These are phyloP conservation scores for Melanocharis versteri DNA, from an alignment of 2,113 vertebrate species.

Conservation along the genomic window DNA sequence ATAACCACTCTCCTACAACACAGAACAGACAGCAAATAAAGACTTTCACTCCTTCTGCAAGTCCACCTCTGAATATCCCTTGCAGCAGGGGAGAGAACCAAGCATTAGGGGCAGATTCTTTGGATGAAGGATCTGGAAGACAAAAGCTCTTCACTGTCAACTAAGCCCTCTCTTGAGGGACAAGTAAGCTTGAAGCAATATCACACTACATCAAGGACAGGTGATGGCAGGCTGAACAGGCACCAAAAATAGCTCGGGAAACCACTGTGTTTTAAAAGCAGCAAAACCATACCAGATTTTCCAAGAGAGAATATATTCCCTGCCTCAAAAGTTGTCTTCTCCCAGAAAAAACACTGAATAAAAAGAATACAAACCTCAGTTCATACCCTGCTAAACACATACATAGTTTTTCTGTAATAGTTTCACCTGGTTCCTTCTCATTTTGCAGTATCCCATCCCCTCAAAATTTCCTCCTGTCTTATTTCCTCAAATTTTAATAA, in stretches of 20 bases:
- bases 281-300: not conserved
- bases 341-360: not conserved
- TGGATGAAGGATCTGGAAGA: not conserved
- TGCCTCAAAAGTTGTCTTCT: not conserved
- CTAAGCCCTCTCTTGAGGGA: not conserved
- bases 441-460: not conserved
- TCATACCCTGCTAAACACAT: not conserved
- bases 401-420: not conserved
- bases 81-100: not conserved
- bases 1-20: slow-evolving; percentile 86
- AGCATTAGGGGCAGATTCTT: not conserved
- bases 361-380: not conserved
- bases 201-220: not conserved
- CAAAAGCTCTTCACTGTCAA: not conserved
- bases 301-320: not conserved
- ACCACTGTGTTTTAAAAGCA: not conserved
- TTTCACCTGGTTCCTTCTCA: not conserved
- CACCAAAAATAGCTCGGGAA: not conserved
- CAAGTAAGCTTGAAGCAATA: not conserved
- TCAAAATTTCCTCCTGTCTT: not conserved
- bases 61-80: not conserved
- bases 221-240: not conserved
- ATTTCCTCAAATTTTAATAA: not conserved
- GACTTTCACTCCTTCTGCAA: not conserved
- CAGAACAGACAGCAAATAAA: not conserved